Percentiles rank a stretch among this genome's conserved stretches.
phyloP scores from a whole-genome alignment of 2,888 invertebrate genomes.

The Cremastobaeus sp. region DNA sequence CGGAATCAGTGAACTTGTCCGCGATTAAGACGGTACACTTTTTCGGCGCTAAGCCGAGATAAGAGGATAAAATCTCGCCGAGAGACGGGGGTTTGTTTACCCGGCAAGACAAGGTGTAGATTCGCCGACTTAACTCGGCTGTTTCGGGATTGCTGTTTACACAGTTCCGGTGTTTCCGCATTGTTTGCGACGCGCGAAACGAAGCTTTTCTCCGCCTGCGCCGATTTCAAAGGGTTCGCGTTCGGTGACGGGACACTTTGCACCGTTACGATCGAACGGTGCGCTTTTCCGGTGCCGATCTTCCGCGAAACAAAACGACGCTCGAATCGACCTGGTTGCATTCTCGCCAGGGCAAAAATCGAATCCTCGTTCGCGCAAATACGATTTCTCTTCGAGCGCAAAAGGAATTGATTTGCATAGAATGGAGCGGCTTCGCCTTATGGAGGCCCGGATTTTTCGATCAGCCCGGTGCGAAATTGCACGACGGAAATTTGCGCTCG shows the following conservation, averaged over 20 bases:
- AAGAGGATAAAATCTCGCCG: constrained; percentile 38
- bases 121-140: constrained; percentile 18
- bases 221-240: constrained; percentile 2
- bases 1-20: constrained; percentile 38
- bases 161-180: not conserved
- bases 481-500: constrained; percentile 12
- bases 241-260: constrained; percentile 7
- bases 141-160: constrained; percentile 12
- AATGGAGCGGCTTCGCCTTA: constrained; percentile 21
- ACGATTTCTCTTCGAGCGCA: constrained; percentile 22
- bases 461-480: constrained; percentile 18
- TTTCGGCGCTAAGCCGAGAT: constrained; percentile 41
- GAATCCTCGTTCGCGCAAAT: not conserved
- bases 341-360: not conserved
- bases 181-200: constrained; percentile 31
- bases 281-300: constrained; percentile 29
- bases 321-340: too few relatives aligned
- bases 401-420: constrained; percentile 27
- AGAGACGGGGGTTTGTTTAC: constrained; percentile 26
- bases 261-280: constrained; percentile 39
- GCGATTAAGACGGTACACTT: constrained; percentile 42
- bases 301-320: too few relatives aligned
- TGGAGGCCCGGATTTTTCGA: not conserved
- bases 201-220: not conserved
- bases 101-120: constrained; percentile 19